phyloP scores from a whole-genome alignment of 2,797 vertebrate species.

The Smutsia gigantea region DNA sequence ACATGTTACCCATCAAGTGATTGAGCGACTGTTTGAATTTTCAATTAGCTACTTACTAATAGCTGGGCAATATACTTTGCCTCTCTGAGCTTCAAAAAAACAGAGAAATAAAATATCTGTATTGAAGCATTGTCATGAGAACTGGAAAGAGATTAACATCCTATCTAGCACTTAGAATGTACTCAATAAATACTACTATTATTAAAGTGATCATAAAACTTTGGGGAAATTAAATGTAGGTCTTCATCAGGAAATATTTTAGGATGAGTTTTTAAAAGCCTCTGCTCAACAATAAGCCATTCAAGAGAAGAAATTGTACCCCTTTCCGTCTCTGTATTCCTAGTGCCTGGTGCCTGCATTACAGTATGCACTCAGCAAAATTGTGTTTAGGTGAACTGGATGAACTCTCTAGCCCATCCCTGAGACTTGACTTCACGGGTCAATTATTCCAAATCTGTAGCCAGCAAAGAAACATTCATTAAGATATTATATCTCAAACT shows the following conservation, averaged over 20 bases:
- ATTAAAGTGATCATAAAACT: conserved; percentile 32
- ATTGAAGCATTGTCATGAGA: not conserved
- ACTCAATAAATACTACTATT: not conserved
- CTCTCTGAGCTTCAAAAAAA: not conserved
- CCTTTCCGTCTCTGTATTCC: not conserved
- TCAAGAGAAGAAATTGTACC: not conserved
- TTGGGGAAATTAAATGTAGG: not conserved
- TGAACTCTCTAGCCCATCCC: not conserved
- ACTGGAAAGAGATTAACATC: not conserved
- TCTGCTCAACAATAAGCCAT: not conserved
- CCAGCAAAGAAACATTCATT: not conserved
- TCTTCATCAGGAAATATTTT: not conserved
- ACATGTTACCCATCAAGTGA: not conserved
- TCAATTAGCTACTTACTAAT: not conserved
- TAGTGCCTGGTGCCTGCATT: not conserved
- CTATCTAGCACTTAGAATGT: not conserved
- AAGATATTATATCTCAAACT: not conserved
- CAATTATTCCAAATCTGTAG: not conserved
- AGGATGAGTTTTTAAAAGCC: not conserved
- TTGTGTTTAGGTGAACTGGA: not conserved
- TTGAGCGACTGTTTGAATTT: not conserved
- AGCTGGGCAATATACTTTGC: not conserved
- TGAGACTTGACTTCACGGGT: not conserved
- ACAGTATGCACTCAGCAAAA: not conserved
- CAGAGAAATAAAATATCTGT: not conserved